These are phyloP conservation scores for Hypotaenidia okinawae DNA, from an alignment of 2,797 vertebrate genomes.

Conservation along the genomic window DNA sequence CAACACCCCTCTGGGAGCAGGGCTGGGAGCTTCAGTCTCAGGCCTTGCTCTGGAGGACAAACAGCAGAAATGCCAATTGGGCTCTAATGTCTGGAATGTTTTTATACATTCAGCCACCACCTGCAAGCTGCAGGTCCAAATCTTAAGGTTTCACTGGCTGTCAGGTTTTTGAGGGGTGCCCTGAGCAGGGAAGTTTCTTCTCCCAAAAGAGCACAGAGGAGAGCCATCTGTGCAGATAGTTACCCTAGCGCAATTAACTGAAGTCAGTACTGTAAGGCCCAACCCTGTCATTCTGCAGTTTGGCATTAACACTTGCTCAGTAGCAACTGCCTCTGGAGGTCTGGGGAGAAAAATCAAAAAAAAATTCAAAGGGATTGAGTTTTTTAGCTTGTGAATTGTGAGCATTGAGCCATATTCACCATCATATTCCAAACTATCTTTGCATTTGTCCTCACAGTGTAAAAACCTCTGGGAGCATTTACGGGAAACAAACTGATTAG, in stretches of 20 bases:
- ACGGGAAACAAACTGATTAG: not conserved
- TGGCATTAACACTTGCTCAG: not conserved
- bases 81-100: not conserved
- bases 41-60: not conserved
- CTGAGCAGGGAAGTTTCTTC: not conserved
- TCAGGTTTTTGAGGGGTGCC: not conserved
- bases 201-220: not conserved
- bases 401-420: not conserved
- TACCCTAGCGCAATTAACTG: not conserved
- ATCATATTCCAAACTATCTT: not conserved
- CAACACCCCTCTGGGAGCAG: not conserved
- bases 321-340: not conserved
- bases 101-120: not conserved
- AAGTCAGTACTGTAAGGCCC: not conserved
- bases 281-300: not conserved
- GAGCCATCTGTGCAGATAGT: not conserved
- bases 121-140: not conserved
- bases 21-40: accelerated
- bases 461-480: not conserved
- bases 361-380: not conserved
- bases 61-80: not conserved
- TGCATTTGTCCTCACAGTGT: not conserved
- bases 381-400: not conserved
- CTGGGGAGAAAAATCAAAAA: not conserved
- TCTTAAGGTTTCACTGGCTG: not conserved